phyloP scores from a whole-genome alignment of 2,113 vertebrate species.

The Cromileptes altivelis region DNA sequence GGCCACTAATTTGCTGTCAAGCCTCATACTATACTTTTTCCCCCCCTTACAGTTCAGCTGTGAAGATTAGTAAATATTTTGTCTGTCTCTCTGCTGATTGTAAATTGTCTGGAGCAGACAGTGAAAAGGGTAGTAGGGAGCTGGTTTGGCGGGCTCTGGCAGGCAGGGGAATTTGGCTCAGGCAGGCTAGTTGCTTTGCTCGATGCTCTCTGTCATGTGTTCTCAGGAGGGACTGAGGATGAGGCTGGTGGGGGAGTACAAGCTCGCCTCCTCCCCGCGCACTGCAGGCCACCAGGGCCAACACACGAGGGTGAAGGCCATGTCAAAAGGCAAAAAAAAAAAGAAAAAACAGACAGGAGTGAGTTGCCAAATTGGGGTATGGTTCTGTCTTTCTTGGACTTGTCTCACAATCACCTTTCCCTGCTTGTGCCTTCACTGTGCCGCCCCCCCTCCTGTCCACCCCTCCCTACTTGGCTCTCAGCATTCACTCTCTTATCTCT shows the following conservation, averaged over 20 bases:
- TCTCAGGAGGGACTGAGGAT: slow-evolving; percentile 57
- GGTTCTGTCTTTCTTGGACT: slow-evolving; percentile 42
- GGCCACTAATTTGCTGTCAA: slow-evolving; percentile 86
- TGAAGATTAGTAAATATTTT: slow-evolving; percentile 82
- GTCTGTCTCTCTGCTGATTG: slow-evolving; percentile 77
- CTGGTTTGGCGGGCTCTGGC: slow-evolving; percentile 34
- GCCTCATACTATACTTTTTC: slow-evolving; percentile 67
- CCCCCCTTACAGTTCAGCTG: slow-evolving; percentile 58
- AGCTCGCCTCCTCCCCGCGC: slow-evolving; percentile 36
- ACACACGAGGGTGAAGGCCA: slow-evolving; percentile 58
- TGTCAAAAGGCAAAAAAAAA: slow-evolving; percentile 46
- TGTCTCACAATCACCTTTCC: slow-evolving; percentile 19
- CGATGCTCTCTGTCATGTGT: slow-evolving; percentile 65
- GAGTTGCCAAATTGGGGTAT: slow-evolving; percentile 45
- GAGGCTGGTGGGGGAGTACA: slow-evolving; percentile 18
- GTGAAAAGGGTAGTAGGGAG: slow-evolving; percentile 32
- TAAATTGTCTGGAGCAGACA: slow-evolving; percentile 68
- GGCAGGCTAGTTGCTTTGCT: slow-evolving; percentile 66
- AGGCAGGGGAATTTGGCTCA: slow-evolving; percentile 64
- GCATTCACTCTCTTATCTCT: slow-evolving; percentile 12
- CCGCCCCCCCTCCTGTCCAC: not conserved
- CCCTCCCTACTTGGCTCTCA: not conserved
- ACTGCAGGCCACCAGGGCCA: slow-evolving; percentile 49
- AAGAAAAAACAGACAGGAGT: slow-evolving; percentile 38
- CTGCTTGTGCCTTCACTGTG: slow-evolving; percentile 18